phyloP scores from a whole-genome alignment of 2,888 invertebrate genomes.

The Campaea margaritaria region DNA sequence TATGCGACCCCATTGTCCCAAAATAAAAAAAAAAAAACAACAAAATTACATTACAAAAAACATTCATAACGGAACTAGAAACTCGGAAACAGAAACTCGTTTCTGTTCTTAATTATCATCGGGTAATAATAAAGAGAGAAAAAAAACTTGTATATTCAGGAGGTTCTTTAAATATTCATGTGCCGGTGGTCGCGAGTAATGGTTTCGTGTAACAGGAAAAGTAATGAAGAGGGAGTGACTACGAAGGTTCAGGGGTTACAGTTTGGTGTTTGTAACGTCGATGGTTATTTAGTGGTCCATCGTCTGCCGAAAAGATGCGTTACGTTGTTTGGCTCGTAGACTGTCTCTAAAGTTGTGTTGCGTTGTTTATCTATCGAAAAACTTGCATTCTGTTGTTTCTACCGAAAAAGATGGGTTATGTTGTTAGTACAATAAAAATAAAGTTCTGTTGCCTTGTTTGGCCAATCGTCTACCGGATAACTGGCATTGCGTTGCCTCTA shows the following conservation, averaged over 20 bases:
- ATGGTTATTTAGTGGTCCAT: too few relatives aligned
- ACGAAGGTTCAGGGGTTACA: slow-evolving; percentile 9
- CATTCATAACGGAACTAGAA: slow-evolving; percentile 31
- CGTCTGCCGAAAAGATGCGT: too few relatives aligned
- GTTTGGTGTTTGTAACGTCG: background rate
- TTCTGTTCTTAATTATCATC: slow-evolving; percentile 53
- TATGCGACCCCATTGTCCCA: too few relatives aligned
- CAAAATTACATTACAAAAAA: slow-evolving; percentile 32
- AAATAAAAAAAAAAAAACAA: background rate
- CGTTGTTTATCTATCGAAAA: too few relatives aligned
- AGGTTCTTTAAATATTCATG: slow-evolving; percentile 62
- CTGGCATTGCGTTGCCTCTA: too few relatives aligned
- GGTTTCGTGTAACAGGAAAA: slow-evolving; percentile 40
- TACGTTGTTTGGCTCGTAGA: too few relatives aligned
- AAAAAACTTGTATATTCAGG: slow-evolving; percentile 52
- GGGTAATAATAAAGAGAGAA: slow-evolving; percentile 53
- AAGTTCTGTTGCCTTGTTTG: too few relatives aligned
- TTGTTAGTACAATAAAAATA: too few relatives aligned
- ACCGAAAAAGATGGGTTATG: too few relatives aligned
- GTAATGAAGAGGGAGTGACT: slow-evolving; percentile 37
- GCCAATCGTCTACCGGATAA: too few relatives aligned
- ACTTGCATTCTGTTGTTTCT: too few relatives aligned
- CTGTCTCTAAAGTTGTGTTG: too few relatives aligned
- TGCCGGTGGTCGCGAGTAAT: slow-evolving; percentile 46
- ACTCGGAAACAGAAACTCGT: slow-evolving; percentile 14